These are phyloP conservation scores for Struthio camelus DNA, from an alignment of 2,113 vertebrate genomes.

Conservation along the genomic window DNA sequence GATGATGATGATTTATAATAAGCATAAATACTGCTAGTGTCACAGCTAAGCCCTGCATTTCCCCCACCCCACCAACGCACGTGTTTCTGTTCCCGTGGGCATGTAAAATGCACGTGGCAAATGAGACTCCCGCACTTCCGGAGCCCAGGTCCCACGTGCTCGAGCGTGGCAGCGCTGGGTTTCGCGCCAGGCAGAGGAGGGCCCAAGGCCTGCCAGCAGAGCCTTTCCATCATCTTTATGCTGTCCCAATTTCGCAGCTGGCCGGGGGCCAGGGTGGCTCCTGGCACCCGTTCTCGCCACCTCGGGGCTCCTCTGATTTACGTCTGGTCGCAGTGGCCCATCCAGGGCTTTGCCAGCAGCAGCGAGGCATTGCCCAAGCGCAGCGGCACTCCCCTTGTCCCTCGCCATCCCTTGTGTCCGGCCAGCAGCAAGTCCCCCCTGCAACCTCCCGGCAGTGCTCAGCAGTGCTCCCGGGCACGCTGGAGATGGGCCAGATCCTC, in stretches of 20 bases:
- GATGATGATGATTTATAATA: not conserved
- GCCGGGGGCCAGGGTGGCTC: not conserved
- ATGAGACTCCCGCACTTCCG: accelerated
- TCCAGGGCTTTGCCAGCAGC: not conserved
- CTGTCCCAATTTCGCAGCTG: not conserved
- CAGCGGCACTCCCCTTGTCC: not conserved
- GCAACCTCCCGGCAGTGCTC: too few species aligned
- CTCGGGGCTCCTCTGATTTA: not conserved
- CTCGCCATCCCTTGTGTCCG: not conserved
- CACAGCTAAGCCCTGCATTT: not conserved
- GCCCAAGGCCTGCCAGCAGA: not conserved
- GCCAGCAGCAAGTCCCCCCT: too few species aligned
- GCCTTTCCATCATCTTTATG: not conserved
- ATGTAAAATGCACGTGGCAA: not conserved
- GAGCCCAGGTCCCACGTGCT: not conserved
- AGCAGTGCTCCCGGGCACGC: too few species aligned
- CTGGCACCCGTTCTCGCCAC: not conserved
- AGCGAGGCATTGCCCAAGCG: not conserved
- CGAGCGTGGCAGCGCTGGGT: accelerated
- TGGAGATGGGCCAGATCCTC: too few species aligned
- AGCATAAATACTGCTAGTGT: not conserved
- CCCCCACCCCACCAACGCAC: accelerated
- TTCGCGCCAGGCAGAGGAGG: not conserved
- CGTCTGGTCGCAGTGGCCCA: not conserved
- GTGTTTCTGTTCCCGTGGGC: not conserved